Evolutionary conservation across 2,797 vertebrate species (phyloP).

Genomic region (Leptoclinus maculatus): DNA sequence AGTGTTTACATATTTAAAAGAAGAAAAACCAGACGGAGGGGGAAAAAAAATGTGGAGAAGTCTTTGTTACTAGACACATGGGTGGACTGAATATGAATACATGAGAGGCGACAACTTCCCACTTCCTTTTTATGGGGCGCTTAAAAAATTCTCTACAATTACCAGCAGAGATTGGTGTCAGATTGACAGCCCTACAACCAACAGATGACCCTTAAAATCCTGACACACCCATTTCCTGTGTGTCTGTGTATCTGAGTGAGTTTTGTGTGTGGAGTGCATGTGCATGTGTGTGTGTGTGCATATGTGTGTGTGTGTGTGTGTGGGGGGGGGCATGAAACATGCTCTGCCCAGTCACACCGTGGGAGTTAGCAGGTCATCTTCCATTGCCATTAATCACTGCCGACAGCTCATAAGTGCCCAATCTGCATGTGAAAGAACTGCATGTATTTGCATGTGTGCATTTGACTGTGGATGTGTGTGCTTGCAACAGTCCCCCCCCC

Average conservation of each 20-base stretch:
- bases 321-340: constrained; percentile 53
- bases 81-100: constrained; percentile 56
- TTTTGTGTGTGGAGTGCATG: constrained; percentile 38
- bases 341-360: constrained; percentile 71
- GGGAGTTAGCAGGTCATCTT: constrained; percentile 81
- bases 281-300: constrained; percentile 17
- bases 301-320: constrained; percentile 12
- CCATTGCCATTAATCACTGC: constrained; percentile 81
- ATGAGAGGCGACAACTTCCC: constrained; percentile 49
- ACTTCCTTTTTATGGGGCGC: constrained; percentile 47
- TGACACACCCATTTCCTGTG: constrained; percentile 71
- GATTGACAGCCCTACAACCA: constrained; percentile 54
- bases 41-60: constrained; percentile 9
- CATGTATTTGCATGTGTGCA: constrained; percentile 49
- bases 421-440: constrained; percentile 83
- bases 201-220: constrained; percentile 63
- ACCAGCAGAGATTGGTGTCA: constrained; percentile 57
- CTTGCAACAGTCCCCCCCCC: constrained; percentile 28
- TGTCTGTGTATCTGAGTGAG: constrained; percentile 36
- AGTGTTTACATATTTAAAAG: constrained; percentile 59
- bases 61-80: constrained; percentile 46
- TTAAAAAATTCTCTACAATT: constrained; percentile 48
- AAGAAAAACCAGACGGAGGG: constrained; percentile 23
- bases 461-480: constrained; percentile 40
- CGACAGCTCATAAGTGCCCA: constrained; percentile 77